phyloP scores from a whole-genome alignment of 2,113 vertebrate genomes.

The Sylvilagus bachmani region DNA sequence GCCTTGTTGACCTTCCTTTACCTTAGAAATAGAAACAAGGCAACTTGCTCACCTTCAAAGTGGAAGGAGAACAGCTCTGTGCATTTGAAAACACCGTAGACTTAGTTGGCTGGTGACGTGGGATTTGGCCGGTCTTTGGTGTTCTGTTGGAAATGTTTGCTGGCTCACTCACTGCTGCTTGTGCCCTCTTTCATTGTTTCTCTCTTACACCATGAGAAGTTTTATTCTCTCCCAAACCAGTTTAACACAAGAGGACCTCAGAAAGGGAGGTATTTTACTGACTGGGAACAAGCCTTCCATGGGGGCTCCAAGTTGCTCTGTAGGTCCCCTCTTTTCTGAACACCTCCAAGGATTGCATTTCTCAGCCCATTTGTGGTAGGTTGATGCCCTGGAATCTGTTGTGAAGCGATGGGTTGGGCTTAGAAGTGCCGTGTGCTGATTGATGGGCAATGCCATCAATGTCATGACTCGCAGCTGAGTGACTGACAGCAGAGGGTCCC shows the following conservation, averaged over 20 bases:
- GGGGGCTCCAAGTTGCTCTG: not conserved
- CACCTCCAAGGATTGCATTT: not conserved
- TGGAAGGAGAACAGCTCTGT: not conserved
- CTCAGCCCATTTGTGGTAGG: not conserved
- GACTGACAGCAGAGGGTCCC: not conserved
- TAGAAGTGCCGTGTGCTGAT: not conserved
- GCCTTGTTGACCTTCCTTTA: slow-evolving; percentile 63
- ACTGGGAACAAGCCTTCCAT: not conserved
- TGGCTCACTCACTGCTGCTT: slow-evolving; percentile 35
- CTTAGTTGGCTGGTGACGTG: not conserved
- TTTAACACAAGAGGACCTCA: not conserved
- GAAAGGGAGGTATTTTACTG: slow-evolving; percentile 31
- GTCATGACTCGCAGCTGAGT: not conserved
- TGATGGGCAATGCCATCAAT: not conserved
- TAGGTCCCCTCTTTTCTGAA: not conserved
- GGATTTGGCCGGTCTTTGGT: slow-evolving; percentile 9
- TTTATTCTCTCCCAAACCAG: not conserved
- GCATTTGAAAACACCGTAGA: slow-evolving; percentile 4
- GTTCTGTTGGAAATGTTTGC: slow-evolving; percentile 27
- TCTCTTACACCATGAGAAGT: not conserved
- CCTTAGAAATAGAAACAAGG: slow-evolving; percentile 58
- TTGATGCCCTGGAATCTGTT: not conserved
- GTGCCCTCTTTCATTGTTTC: slow-evolving; percentile 41
- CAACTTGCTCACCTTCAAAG: not conserved
- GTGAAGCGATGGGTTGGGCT: not conserved